These are phyloP conservation scores for Bilobella aurantiaca DNA, from an alignment of 1,140 invertebrate species.

Conservation along the genomic window DNA sequence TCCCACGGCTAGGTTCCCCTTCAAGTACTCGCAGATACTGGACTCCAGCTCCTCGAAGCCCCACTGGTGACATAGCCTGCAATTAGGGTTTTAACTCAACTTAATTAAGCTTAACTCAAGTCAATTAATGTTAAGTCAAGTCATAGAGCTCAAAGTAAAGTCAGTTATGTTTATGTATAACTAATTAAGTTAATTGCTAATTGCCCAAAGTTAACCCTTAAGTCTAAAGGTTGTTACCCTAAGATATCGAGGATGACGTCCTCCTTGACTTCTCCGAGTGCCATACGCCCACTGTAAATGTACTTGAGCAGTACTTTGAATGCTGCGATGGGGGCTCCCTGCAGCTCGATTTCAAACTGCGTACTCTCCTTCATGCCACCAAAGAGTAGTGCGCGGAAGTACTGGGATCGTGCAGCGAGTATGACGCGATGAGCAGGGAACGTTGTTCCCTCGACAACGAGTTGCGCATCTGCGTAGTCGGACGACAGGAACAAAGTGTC, in stretches of 20 bases:
- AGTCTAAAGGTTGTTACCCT: conserved; percentile 40
- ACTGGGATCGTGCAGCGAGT: conserved; percentile 83
- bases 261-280: conserved; percentile 68
- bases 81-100: too few species aligned
- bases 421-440: conserved; percentile 84
- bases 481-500: conserved; percentile 26
- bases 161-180: too few species aligned
- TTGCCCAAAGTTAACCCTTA: background rate
- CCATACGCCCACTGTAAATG: conserved; percentile 87
- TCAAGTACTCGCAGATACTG: conserved; percentile 84
- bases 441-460: conserved; percentile 69
- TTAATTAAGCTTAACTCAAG: too few species aligned
- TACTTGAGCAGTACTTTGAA: conserved; percentile 87
- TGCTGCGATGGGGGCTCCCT: conserved; percentile 70
- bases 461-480: conserved; percentile 81
- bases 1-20: conserved; percentile 68
- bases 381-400: conserved; percentile 44
- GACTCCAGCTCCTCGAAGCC: conserved; percentile 83
- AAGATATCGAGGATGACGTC: conserved; percentile 77
- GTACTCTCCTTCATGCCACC: conserved; percentile 83
- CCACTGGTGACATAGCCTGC: conserved; percentile 80
- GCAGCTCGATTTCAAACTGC: conserved; percentile 68
- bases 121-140: too few species aligned
- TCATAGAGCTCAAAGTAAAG: too few species aligned
- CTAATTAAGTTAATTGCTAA: too few species aligned